Conservation (phyloP, 2,888 invertebrate genomes). For the Diaprepes abbreviatus region DNA sequence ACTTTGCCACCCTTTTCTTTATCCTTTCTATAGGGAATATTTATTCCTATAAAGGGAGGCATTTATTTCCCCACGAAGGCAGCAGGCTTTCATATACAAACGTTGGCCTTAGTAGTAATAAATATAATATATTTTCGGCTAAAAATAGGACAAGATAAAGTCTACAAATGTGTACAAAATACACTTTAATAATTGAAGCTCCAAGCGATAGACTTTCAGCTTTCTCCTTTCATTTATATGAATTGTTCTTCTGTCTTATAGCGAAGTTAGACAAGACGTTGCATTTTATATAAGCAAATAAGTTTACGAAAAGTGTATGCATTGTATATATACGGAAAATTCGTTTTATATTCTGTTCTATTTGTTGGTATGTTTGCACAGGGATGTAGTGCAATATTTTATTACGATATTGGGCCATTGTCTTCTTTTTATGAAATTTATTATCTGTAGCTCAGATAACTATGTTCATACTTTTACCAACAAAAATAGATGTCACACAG, state of each 20-base stretch:
- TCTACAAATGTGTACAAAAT: background rate
- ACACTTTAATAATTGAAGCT: slow-evolving; percentile 28
- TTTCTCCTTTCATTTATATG: slow-evolving; percentile 26
- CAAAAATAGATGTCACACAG: too few species aligned
- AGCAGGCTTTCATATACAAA: too few species aligned
- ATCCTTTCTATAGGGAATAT: too few species aligned
- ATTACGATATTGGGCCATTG: background rate
- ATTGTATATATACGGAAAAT: slow-evolving; percentile 27
- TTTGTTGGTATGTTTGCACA: slow-evolving; percentile 5
- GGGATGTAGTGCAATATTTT: background rate
- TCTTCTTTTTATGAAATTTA: too few species aligned
- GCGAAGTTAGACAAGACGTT: slow-evolving; percentile 36
- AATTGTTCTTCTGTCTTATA: slow-evolving; percentile 36
- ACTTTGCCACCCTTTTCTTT: too few species aligned
- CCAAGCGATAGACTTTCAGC: background rate
- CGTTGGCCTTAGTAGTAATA: too few species aligned
- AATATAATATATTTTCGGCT: too few species aligned
- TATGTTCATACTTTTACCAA: too few species aligned
- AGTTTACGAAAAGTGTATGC: slow-evolving; percentile 37
- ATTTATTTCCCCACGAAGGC: too few species aligned
- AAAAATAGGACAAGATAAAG: slow-evolving; percentile 1
- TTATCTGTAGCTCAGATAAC: too few species aligned
- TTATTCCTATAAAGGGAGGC: too few species aligned
- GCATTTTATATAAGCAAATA: slow-evolving; percentile 45
- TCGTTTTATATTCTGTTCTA: slow-evolving; percentile 16